phyloP scores from a whole-genome alignment of 2,113 vertebrate species.

The Hemichromis elongatus region DNA sequence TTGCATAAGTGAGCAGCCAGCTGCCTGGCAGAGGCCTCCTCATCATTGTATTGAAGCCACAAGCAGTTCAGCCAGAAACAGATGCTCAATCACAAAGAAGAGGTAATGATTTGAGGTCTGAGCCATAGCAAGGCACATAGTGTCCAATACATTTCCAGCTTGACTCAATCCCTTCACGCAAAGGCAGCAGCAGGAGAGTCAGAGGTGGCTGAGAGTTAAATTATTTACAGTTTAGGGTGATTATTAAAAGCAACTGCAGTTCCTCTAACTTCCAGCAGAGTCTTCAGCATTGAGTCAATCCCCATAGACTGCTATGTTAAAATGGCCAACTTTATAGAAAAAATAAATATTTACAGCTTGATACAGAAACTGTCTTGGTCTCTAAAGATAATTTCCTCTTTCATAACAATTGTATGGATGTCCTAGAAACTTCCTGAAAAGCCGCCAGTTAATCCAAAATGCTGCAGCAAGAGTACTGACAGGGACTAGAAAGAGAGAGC shows the following conservation, averaged over 20 bases:
- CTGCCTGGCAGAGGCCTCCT: background rate
- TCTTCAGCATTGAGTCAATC: background rate
- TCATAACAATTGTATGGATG: background rate
- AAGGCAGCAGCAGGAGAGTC: background rate
- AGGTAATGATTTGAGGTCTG: background rate
- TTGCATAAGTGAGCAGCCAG: slow-evolving; percentile 21
- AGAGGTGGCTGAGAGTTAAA: background rate
- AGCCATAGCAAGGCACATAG: background rate
- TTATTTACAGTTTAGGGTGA: background rate
- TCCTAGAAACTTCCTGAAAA: background rate
- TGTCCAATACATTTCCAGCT: background rate
- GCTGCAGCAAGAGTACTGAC: background rate
- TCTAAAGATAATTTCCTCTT: background rate
- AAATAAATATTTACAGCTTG: background rate
- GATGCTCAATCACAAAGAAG: background rate
- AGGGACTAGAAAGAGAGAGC: background rate
- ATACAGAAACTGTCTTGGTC: background rate
- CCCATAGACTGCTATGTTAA: background rate
- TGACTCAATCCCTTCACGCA: background rate
- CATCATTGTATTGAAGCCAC: background rate
- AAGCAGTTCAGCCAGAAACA: background rate
- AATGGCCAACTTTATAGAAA: background rate
- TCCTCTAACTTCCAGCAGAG: background rate
- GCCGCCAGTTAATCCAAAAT: background rate
- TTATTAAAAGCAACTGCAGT: background rate